These are phyloP conservation scores for Eupithecia tripunctaria DNA, from an alignment of 2,888 invertebrate genomes.

Conservation along the genomic window DNA sequence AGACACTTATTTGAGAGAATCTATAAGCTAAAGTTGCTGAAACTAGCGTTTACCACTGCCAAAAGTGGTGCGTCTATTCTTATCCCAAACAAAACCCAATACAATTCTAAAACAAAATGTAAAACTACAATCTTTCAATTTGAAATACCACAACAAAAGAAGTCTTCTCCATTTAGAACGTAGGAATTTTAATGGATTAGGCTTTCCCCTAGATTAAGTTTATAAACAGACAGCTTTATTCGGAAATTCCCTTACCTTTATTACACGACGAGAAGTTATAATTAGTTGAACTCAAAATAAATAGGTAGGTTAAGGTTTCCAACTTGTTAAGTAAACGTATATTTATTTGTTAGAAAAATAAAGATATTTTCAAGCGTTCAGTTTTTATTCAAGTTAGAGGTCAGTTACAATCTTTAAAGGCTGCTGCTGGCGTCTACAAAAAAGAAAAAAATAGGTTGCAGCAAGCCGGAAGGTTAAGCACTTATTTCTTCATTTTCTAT, in stretches of 20 bases:
- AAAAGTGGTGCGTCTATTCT: background rate
- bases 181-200: slow-evolving; percentile 71
- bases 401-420: slow-evolving; percentile 14
- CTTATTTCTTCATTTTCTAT: slow-evolving; percentile 60
- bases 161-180: slow-evolving; percentile 53
- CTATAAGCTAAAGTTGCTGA: background rate
- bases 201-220: slow-evolving; percentile 56
- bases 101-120: slow-evolving; percentile 4
- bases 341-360: background rate
- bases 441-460: slow-evolving; percentile 15
- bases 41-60: background rate
- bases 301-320: background rate
- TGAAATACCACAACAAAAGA: slow-evolving; percentile 27
- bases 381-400: background rate
- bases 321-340: background rate
- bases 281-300: slow-evolving; percentile 5
- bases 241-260: background rate
- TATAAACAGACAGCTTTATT: slow-evolving; percentile 57
- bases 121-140: slow-evolving; percentile 21
- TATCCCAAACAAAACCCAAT: slow-evolving; percentile 15
- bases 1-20: background rate
- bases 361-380: background rate
- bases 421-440: slow-evolving; percentile 2
- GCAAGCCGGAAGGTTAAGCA: slow-evolving; percentile 29
- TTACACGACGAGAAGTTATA: background rate